Base-by-base conservation (phyloP, 2,113 vertebrate genomes). In the Lophius piscatorius region DNA sequence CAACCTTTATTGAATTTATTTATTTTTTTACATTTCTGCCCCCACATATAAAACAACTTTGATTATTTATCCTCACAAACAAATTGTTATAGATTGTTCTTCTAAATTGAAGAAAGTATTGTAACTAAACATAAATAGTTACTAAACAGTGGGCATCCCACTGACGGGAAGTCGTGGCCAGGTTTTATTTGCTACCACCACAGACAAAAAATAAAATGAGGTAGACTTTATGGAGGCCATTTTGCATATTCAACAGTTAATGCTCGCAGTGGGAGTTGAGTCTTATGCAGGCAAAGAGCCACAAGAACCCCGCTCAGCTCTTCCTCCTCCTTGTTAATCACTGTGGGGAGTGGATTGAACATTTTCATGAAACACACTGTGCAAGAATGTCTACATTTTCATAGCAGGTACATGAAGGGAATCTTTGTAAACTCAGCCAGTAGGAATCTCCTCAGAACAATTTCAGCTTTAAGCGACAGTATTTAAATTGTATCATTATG, bases 251-350 rank as follows among this genome's bases (percentile, higher is more conserved):
- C 60, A 50, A 50, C 22, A 0, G 59, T 70, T 79, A 70, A 80
- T 50, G 65, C 74, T 71, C 78, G 36, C 82, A 51, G 71, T 58
- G 61, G 78, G 82, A 70, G 72, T 24, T 39, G 61, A 70, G 40
- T 57, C 46, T 16, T 64, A 18, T 70, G 65, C 42, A 66, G 64
- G 68, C 44, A 59, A 63, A 71, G 63, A 70, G 40, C 72, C 72
- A 71, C 72, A 62, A 74, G 72, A 74, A 81, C 74, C 44, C 69
- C 75, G 74, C 34, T 45, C 51, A 76, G 69, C 72, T 76, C 59
- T 70, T 74, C 17, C 21, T 8, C 44, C 38, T 64, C 50, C 44
- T 31, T 69, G 38, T 57, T 52, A 64, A 74, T 73, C 49, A 52
- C 69, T 48, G 49, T 35, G 45, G 61, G 52, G 26, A 54, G 49